Base-by-base conservation (phyloP, 1,140 invertebrate genomes). In the Ceratina calcarata region DNA sequence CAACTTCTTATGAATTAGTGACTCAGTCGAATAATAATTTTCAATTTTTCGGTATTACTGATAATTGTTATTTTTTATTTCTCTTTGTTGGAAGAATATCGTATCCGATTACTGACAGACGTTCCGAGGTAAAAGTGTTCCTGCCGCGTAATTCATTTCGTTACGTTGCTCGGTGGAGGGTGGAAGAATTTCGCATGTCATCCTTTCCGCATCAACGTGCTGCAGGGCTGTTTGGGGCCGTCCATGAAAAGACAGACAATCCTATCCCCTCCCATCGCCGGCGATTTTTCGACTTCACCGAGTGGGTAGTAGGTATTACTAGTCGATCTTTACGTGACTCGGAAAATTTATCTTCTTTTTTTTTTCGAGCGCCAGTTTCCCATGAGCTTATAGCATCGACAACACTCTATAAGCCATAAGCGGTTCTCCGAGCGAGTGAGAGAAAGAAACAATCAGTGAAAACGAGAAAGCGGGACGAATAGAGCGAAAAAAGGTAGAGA, bases 281-380 rank as follows among this genome's bases (percentile, higher is more conserved):
- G 16, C 1, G 45, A 51, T 15, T 60, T 61, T 53, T 66, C 45
- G 53, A 79, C 37, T 60, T 32, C 4, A n/a, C 69, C 45, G 13
- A 27, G 55, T 65, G 20, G 18, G n/a, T 7, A n/a, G n/a, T n/a
- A 16, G 55, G 55, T 60, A 60, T 20, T 55, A 45, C 15, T 16
- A 68, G 45, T 12, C 18, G 20, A 51, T 68, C 67, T 37, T 22
- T 7, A 60, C 67, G 72, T 51, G 67, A 78, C 45, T 15, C 62
- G 66, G 68, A 80, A 81, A 87, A 87, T 88, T 83, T 79, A 78
- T 83, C 85, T 79, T 76, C 32, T 45, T 62, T 76, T 69, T 79
- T 32, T 22, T 32, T n/a, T 37, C 15, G 27, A 62, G 32, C 20
- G 70, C 53, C 27, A 13, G 72, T 86, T 78, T 78, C 82, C 70